phyloP scores from a whole-genome alignment of 2,113 vertebrate species.

The Sterna hirundo region DNA sequence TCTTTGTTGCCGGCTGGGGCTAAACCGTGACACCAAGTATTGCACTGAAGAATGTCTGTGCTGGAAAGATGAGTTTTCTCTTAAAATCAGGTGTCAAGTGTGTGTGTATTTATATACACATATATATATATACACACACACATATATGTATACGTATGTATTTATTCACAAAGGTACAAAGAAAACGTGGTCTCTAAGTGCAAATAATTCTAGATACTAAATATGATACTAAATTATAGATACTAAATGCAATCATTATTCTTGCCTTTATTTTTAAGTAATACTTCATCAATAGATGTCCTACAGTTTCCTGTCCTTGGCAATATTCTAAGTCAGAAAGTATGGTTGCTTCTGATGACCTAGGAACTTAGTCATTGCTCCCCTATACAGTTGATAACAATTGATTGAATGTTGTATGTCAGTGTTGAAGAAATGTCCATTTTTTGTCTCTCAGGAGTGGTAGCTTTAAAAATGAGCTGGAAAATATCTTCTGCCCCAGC shows the following conservation, averaged over 20 bases:
- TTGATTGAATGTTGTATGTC: background rate
- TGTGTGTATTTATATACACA: rapidly evolving
- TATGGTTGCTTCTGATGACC: background rate
- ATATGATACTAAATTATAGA: background rate
- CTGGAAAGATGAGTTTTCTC: background rate
- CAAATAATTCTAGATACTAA: background rate
- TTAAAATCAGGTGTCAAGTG: background rate
- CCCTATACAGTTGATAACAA: background rate
- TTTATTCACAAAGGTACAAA: background rate
- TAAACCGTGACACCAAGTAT: background rate
- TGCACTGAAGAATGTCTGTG: background rate
- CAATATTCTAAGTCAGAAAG: background rate
- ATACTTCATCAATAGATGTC: background rate
- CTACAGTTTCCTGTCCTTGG: background rate
- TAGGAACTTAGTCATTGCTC: background rate
- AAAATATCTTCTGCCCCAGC: background rate
- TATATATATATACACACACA: rapidly evolving
- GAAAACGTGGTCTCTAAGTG: background rate
- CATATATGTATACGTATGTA: too few species aligned
- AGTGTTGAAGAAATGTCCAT: background rate
- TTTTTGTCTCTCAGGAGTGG: background rate
- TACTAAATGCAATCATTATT: background rate
- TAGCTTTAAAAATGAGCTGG: background rate
- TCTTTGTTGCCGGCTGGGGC: background rate
- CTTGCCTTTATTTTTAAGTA: background rate